phyloP scores from a whole-genome alignment of 2,797 vertebrate genomes.

The Phoebastria nigripes region DNA sequence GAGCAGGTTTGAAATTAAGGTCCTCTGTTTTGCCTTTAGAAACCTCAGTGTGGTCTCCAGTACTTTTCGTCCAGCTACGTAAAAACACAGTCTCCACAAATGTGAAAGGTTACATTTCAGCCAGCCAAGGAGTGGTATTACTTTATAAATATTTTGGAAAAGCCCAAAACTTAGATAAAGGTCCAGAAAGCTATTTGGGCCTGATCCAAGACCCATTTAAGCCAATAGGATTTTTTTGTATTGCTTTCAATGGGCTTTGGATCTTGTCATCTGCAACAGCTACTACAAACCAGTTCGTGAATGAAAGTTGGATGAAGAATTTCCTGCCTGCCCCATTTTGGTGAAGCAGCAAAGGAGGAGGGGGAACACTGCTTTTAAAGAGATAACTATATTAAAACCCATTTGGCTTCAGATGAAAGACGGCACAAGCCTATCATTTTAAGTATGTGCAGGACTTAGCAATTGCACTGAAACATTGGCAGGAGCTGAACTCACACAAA shows the following conservation, averaged over 20 bases:
- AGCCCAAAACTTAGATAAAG: neutral
- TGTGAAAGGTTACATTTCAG: neutral
- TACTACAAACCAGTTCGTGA: neutral
- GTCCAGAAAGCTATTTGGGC: neutral
- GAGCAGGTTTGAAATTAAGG: neutral
- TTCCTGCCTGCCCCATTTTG: conserved; percentile 39
- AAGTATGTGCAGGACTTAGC: conserved; percentile 16
- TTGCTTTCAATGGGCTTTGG: neutral
- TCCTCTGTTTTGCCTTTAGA: neutral
- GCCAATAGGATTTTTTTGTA: neutral
- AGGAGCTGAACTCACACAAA: conserved; percentile 17
- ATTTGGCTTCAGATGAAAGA: conserved; percentile 70
- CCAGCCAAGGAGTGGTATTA: neutral
- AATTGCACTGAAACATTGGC: conserved; percentile 7
- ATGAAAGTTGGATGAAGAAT: conserved; percentile 39
- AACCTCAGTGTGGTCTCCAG: neutral
- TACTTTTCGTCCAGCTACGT: neutral
- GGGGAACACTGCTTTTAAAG: conserved; percentile 33
- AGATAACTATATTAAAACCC: conserved; percentile 18
- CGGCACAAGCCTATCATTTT: neutral
- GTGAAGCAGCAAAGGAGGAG: conserved; percentile 1
- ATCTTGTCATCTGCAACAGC: neutral
- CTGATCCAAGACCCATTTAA: neutral
- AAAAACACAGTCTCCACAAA: neutral
- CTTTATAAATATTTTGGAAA: neutral